These are phyloP conservation scores for Cuniculus paca DNA, from an alignment of 2,797 vertebrate genomes.

Conservation along the genomic window DNA sequence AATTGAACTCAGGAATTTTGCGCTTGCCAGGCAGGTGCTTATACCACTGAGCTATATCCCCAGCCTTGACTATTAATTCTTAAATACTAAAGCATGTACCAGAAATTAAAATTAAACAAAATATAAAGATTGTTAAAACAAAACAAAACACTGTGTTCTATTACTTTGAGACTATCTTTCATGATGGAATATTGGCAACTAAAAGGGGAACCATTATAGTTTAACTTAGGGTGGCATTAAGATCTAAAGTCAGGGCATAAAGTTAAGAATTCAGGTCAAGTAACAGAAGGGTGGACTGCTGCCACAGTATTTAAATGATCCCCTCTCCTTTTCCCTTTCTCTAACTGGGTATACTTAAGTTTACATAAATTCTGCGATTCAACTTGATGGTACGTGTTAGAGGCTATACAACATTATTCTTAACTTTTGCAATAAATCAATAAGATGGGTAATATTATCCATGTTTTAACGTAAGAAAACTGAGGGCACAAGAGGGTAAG, in stretches of 20 bases:
- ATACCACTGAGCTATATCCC: too few species aligned
- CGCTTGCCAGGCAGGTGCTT: too few species aligned
- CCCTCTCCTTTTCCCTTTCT: not conserved
- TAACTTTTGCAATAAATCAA: conserved; percentile 40
- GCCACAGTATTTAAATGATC: not conserved
- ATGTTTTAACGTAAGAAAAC: conserved; percentile 21
- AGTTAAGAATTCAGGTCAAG: not conserved
- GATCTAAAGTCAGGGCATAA: not conserved
- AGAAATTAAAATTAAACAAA: conserved; percentile 64
- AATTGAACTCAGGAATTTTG: too few species aligned
- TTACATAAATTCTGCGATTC: conserved; percentile 6
- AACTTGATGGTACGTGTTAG: not conserved
- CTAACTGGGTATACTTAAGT: conserved; percentile 17
- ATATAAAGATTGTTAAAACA: conserved; percentile 1
- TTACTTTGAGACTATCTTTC: conserved; percentile 16
- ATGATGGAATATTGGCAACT: not conserved
- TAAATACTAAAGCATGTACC: not conserved
- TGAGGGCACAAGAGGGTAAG: not conserved
- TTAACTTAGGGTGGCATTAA: not conserved
- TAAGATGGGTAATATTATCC: not conserved
- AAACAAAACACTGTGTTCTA: not conserved
- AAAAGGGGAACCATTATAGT: not conserved
- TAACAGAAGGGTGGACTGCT: not conserved
- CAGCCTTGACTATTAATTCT: not conserved
- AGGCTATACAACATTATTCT: conserved; percentile 5